phyloP scores from a whole-genome alignment of 2,797 vertebrate genomes.

The Arremon brunneinucha region DNA sequence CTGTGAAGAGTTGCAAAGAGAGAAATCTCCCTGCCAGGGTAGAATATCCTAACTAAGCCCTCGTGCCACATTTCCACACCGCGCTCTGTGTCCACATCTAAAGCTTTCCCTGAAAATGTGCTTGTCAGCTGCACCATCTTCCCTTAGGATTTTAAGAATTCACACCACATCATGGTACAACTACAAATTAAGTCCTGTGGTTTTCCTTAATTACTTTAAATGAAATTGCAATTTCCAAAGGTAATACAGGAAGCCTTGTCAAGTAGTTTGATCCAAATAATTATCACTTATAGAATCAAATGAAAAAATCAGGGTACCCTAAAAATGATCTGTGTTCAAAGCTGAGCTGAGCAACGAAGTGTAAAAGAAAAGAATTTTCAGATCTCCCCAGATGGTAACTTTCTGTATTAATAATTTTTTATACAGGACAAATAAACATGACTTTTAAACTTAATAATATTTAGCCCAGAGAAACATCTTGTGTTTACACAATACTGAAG shows the following conservation, averaged over 20 bases:
- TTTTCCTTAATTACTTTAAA: background rate
- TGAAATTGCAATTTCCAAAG: background rate
- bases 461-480: conserved; percentile 55
- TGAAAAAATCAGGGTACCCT: background rate
- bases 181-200: background rate
- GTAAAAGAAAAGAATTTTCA: background rate
- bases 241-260: background rate
- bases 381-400: background rate
- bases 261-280: background rate
- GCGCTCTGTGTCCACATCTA: background rate
- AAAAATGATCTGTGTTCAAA: background rate
- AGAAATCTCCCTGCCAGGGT: background rate
- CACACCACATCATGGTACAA: background rate
- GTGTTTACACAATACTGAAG: conserved; percentile 56
- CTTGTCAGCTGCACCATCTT: background rate
- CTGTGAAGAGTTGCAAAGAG: background rate
- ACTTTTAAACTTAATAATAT: conserved; percentile 49
- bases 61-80: background rate
- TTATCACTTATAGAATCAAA: background rate
- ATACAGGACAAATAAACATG: conserved; percentile 24
- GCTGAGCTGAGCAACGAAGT: background rate
- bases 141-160: background rate
- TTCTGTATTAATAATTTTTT: background rate
- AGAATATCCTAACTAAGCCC: background rate
- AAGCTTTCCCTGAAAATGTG: background rate